These are phyloP conservation scores for Byasa hedistus DNA, from an alignment of 2,888 invertebrate genomes.

Conservation along the genomic window DNA sequence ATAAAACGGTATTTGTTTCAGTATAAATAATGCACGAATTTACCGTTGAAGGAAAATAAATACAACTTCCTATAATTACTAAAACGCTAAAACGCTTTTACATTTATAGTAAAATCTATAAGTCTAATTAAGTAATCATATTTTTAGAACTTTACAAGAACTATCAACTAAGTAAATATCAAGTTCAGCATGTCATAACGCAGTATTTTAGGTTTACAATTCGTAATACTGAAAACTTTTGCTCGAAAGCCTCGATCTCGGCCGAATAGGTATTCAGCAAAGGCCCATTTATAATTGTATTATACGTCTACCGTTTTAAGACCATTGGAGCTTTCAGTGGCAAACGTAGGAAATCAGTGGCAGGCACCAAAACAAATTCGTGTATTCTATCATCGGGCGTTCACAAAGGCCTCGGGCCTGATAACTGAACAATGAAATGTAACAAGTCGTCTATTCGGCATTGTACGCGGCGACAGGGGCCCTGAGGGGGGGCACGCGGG, in stretches of 20 bases:
- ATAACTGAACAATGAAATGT: conserved; percentile 81
- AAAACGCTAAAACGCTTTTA: too few species aligned
- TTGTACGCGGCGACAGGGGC: conserved; percentile 59
- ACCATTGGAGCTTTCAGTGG: conserved; percentile 66
- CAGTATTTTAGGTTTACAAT: neutral
- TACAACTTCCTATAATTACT: too few species aligned
- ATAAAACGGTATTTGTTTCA: too few species aligned
- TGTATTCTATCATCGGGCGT: conserved; percentile 77
- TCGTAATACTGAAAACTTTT: neutral
- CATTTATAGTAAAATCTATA: too few species aligned
- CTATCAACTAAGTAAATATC: neutral
- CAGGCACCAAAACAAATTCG: conserved; percentile 78
- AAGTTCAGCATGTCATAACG: neutral
- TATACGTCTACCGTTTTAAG: conserved; percentile 54
- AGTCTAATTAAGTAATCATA: too few species aligned
- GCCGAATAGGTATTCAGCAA: conserved; percentile 39
- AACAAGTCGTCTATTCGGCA: conserved; percentile 79
- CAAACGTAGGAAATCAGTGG: conserved; percentile 72
- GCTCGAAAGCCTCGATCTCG: conserved; percentile 3
- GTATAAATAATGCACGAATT: too few species aligned
- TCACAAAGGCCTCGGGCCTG: conserved; percentile 76
- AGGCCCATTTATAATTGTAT: conserved; percentile 60
- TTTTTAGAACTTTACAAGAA: too few species aligned
- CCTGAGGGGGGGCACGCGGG: conserved; percentile 40
- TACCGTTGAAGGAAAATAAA: too few species aligned